phyloP scores from a whole-genome alignment of 2,113 vertebrate genomes.

The Amphiprion ocellaris region DNA sequence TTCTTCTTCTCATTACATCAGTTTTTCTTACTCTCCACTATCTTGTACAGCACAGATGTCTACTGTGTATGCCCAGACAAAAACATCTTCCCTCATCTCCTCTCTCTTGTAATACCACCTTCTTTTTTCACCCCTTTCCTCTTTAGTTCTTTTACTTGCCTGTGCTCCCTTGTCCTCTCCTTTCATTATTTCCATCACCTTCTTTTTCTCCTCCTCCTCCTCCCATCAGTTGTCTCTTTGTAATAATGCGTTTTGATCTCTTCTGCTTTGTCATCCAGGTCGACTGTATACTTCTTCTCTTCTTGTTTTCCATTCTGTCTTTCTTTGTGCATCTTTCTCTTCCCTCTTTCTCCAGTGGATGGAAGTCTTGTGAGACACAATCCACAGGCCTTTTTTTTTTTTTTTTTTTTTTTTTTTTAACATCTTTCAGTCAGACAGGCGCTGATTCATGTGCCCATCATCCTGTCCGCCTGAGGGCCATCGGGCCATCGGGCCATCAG shows the following conservation, averaged over 20 bases:
- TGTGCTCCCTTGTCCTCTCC: background rate
- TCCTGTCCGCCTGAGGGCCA: constrained; percentile 60
- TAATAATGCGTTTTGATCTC: constrained; percentile 31
- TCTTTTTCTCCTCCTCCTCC: background rate
- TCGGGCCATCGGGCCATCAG: constrained; percentile 27
- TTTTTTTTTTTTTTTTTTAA: background rate
- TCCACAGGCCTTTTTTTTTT: constrained; percentile 9
- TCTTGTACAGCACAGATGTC: constrained; percentile 29
- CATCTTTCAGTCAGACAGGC: constrained; percentile 62
- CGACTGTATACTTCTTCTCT: constrained; percentile 7
- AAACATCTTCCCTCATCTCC: constrained; percentile 5
- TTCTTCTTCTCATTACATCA: constrained; percentile 13
- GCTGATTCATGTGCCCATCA: constrained; percentile 80
- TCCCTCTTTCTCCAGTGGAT: constrained; percentile 18
- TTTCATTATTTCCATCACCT: background rate
- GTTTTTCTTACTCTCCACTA: constrained; percentile 21
- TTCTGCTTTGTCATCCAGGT: constrained; percentile 48
- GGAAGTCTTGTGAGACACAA: constrained; percentile 44
- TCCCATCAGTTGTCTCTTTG: background rate
- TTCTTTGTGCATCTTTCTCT: constrained; percentile 24
- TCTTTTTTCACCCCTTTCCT: background rate
- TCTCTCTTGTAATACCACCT: background rate
- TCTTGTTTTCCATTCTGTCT: constrained; percentile 16
- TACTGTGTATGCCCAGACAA: background rate
- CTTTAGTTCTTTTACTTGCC: background rate